These are phyloP conservation scores for Perca fluviatilis DNA, from an alignment of 2,113 vertebrate genomes.

Conservation along the genomic window DNA sequence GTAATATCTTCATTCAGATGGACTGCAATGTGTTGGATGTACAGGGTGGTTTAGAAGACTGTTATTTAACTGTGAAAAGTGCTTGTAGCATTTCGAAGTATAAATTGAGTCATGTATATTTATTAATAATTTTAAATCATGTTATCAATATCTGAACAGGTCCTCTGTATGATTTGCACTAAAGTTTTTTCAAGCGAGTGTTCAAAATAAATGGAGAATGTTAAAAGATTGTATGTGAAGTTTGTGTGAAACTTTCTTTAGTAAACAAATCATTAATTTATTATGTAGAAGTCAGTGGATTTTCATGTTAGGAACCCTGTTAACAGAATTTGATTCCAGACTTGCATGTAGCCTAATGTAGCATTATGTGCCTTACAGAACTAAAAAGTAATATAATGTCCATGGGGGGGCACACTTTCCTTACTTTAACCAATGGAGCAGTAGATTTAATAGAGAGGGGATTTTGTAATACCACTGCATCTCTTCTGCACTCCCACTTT, in stretches of 20 bases:
- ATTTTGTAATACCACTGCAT: slow-evolving; percentile 16
- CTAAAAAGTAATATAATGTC: background rate
- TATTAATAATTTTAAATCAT: slow-evolving; percentile 96
- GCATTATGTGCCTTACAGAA: background rate
- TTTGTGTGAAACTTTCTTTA: slow-evolving; percentile 34
- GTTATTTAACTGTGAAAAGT: slow-evolving; percentile 87
- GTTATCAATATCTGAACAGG: slow-evolving; percentile 82
- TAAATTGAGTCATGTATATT: slow-evolving; percentile 91
- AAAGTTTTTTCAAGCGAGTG: slow-evolving; percentile 79
- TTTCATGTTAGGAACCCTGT: background rate
- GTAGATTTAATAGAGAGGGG: background rate
- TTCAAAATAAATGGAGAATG: slow-evolving; percentile 87
- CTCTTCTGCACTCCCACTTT: slow-evolving; percentile 12
- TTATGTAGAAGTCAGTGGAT: background rate
- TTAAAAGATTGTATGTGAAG: slow-evolving; percentile 45
- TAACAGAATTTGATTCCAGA: background rate
- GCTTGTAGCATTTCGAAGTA: slow-evolving; percentile 90
- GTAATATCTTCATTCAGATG: slow-evolving; percentile 37
- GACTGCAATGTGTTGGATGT: slow-evolving; percentile 56
- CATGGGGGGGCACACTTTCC: slow-evolving; percentile 70
- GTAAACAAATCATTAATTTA: background rate
- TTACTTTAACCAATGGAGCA: background rate
- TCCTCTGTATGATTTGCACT: slow-evolving; percentile 91
- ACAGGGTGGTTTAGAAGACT: slow-evolving; percentile 60
- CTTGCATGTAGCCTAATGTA: background rate